Conservation (phyloP, 2,797 vertebrate genomes). For the Streptopelia turtur region DNA sequence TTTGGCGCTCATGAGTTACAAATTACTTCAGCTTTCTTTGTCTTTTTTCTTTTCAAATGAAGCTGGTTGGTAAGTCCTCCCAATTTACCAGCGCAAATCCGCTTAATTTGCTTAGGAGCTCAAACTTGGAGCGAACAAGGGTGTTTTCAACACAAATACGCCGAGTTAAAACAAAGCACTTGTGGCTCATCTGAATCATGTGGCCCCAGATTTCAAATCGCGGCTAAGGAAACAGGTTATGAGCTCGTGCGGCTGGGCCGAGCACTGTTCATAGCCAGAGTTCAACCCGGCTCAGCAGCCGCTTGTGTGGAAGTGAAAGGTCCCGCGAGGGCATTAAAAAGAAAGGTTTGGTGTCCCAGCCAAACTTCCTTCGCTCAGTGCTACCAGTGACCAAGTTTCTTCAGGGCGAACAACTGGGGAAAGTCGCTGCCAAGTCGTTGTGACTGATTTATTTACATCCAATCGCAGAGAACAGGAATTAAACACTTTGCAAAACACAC, state of each 20-base stretch:
- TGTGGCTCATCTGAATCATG: slow-evolving; percentile 37
- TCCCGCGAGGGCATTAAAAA: slow-evolving; percentile 33
- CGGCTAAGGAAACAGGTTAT: slow-evolving; percentile 60
- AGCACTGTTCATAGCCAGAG: neutral
- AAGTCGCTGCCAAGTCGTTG: slow-evolving; percentile 9
- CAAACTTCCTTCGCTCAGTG: slow-evolving; percentile 34
- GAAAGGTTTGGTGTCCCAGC: slow-evolving; percentile 20
- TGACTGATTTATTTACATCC: slow-evolving; percentile 45
- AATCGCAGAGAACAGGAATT: neutral
- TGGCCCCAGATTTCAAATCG: slow-evolving; percentile 26
- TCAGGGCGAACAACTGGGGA: neutral
- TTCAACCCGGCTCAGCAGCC: slow-evolving; percentile 27
- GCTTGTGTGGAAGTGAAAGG: slow-evolving; percentile 55
- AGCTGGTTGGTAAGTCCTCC: neutral
- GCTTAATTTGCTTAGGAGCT: slow-evolving; percentile 22
- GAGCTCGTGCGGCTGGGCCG: slow-evolving; percentile 54
- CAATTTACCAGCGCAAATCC: neutral
- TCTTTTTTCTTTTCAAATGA: neutral
- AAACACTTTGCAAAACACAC: neutral
- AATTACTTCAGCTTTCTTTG: neutral
- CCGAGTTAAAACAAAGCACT: neutral
- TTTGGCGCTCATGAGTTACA: neutral
- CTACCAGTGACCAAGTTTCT: slow-evolving; percentile 16
- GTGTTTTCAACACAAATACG: slow-evolving; percentile 50
- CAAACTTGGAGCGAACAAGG: neutral